Conservation (phyloP, 2,888 invertebrate species). For the Ommatoiulus sabulosus region DNA sequence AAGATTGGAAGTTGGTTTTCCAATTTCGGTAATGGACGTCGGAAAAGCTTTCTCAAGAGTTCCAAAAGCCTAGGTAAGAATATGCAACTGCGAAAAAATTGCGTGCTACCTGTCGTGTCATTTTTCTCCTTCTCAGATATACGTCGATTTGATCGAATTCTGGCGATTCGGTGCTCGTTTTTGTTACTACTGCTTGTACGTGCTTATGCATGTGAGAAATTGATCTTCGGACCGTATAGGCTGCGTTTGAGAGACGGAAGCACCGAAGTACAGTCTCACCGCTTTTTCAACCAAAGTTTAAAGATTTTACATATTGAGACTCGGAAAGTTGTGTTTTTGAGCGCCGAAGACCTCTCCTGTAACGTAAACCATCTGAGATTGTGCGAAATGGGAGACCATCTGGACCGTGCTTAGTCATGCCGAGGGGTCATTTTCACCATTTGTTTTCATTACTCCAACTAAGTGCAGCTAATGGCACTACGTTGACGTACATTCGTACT, state of each 20-base stretch:
- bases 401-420: slow-evolving; percentile 19
- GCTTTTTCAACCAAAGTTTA: not conserved
- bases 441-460: not conserved
- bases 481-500: not conserved
- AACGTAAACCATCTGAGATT: not conserved
- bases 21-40: slow-evolving; percentile 65
- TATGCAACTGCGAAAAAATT: not conserved
- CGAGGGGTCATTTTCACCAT: not conserved
- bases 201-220: not conserved
- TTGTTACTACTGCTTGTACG: not conserved
- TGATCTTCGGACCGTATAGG: no score
- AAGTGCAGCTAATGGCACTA: not conserved
- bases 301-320: not conserved
- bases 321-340: not conserved
- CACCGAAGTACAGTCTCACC: not conserved
- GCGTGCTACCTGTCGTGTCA: not conserved
- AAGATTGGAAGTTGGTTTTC: slow-evolving; percentile 68
- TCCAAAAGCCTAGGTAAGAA: slow-evolving; percentile 63
- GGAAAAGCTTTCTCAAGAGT: slow-evolving; percentile 64
- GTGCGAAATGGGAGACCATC: not conserved
- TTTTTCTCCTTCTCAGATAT: not conserved
- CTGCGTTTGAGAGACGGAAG: no score
- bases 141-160: no score
- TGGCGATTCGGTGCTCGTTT: not conserved
- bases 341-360: not conserved